Evolutionary conservation across 23 tunicate species (phyloP), one percentile per base, ranked within the genome.

Genomic region (Clavelina lepadiformis): DNA sequence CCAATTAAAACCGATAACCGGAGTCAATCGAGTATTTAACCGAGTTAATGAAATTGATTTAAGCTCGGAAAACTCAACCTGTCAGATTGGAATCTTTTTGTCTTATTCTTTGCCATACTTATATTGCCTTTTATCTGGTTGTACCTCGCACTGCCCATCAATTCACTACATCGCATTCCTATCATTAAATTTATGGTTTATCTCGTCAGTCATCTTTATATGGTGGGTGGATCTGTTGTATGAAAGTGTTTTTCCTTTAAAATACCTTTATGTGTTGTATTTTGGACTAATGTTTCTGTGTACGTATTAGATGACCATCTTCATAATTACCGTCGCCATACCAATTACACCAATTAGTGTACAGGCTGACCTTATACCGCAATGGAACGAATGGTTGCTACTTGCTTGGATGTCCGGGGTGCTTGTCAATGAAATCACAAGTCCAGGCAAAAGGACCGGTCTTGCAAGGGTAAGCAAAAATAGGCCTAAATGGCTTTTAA

Each of bases 331-430:
- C 22, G 87, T 86, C 25, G 88, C 97, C 32, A 63, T 89, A 19
- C 97, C 97, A 6, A 71, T 89, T 28, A 79, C 69, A 20, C 97
- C 97, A 15, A 81, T 89, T 7, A 75, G 64, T 31, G 57, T 69
- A 15, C 73, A 69, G 81, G 73, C 36, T 22, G 85, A 86, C 46
- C 33, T 89, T 4, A 58, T 75, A 29, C 97, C 97, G 41, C 34
- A 52, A 30, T 78, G 86, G 83, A 70, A 81, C 44, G 97, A 89
- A 56, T 77, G 84, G 83, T 35, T 89, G 73, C 35, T 89, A 51
- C 69, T 89, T 54, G 79, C 81, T 4, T 89, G 97, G 97, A 78
- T 89, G 11, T 58, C 97, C 34, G 97, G 97, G 6, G 89, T 81
- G 45, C 57, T 89, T 45, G 97, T 89, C 25, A 75, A 81, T 50